Evolutionary conservation across 2,888 invertebrate genomes (phyloP), one percentile per base, ranked within the genome.

Genomic region (Pardosa pseudoannulata): DNA sequence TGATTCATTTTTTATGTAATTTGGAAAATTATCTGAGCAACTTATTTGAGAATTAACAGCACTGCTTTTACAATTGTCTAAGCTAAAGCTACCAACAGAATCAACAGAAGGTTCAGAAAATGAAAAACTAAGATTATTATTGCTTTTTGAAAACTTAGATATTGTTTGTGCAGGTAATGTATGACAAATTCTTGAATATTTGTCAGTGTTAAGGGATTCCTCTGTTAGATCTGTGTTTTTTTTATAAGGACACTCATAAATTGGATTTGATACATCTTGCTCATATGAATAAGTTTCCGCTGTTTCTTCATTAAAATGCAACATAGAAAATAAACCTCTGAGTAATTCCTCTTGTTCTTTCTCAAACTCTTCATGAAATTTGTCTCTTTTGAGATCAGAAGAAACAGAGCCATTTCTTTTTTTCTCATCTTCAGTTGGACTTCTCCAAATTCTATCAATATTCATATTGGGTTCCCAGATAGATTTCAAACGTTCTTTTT

Each of bases 291-390:
- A 36, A 36, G 36, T 36, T 9, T 7, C 6, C 5, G 5, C 36
- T 36, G 9, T 36, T 36, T 36, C 36, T 36, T 36, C 36, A 7
- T 36, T 36, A 7, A 36, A 36, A 36, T 36, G 9, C 5, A 7
- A 5, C 36, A 36, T 36, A 36, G 36, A 67, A 72, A 16, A 56
- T n/a, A 87, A 29, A 27, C 70, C 81, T 31, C 50, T 79, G 16
- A 88, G 76, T 29, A 87, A 19, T 50, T 88, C 86, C 6, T 87
- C 87, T 1, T 76, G 76, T 32, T 87, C 81, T 27, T 76, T 81
- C 29, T 78, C 68, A 19, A 88, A 87, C 73, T 88, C 81, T 23
- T 81, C 50, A 41, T 56, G 71, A 28, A 88, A 41, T 27, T 72
- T 16, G 5, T 23, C 19, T 23, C 9, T 72, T 46, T 39, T 39